phyloP scores from a whole-genome alignment of 2,113 vertebrate species.

The Podilymbus podiceps region DNA sequence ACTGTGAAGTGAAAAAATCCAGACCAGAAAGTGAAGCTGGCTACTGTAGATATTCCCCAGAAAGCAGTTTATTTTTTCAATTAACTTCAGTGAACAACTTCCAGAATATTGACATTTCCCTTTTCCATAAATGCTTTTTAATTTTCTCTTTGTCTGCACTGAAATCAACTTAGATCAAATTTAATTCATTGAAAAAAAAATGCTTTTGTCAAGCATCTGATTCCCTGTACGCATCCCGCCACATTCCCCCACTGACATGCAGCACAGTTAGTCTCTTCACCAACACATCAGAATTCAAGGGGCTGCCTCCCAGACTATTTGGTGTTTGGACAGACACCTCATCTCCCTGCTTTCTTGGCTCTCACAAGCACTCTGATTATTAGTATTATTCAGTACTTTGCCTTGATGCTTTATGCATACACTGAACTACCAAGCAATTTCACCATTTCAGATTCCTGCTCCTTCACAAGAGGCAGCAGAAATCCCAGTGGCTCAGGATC shows the following conservation, averaged over 20 bases:
- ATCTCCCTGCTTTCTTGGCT: no score
- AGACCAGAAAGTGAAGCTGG: neutral
- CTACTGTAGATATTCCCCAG: neutral
- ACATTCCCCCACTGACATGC: neutral
- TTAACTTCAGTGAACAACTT: neutral
- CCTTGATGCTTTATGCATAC: neutral
- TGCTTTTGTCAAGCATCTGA: neutral
- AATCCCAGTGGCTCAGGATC: neutral
- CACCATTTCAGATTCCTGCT: neutral
- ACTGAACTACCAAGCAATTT: neutral
- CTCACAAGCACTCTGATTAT: neutral
- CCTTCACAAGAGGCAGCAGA: neutral
- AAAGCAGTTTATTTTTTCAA: neutral
- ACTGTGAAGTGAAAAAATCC: neutral
- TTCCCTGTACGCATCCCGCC: neutral
- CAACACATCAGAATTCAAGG: neutral
- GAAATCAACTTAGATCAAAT: neutral
- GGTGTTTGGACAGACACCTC: neutral
- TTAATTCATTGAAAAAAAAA: neutral
- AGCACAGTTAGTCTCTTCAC: neutral
- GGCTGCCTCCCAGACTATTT: neutral
- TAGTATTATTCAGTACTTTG: neutral
- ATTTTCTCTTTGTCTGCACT: neutral
- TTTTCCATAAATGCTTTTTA: neutral
- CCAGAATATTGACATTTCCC: neutral